Evolutionary conservation across 2,888 invertebrate genomes (phyloP), one percentile per base, ranked within the genome.

Genomic region (Euzetes globulus): DNA sequence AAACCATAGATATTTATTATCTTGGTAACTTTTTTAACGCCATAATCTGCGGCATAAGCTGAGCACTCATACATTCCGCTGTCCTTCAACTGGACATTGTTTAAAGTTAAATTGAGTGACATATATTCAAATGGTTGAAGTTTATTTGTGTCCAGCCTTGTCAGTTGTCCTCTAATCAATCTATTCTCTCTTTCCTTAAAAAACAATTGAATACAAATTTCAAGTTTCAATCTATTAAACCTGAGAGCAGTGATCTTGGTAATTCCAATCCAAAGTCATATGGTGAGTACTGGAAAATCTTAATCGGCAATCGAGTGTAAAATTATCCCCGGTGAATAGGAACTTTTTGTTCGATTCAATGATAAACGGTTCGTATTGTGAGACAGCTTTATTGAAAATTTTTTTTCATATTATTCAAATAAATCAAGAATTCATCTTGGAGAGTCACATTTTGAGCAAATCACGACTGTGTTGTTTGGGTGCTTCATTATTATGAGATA

Each of bases 1-100:
- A 60, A 60, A 63, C 68, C 68, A 22, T 68, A 68, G 11, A 68
- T 68, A n/a, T 68, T 19, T 7, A 68, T 37, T 4, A 41, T 19
- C 22, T 68, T 68, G 5, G 1, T 5, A 2, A 45, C 68, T 45
- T 68, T 22, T 19, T 45, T 37, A 3, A 13, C 2, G 5, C 45
- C 2, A 68, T 41, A 6, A 4, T 1, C 68, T 19, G 22, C 5
- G 45, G 41, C 68, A 41, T 45, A 6, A 1, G 45, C 68, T 3
- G 22, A 22, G 13, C 68, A 68, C 22, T 1, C 45, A 45, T 68
- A 68, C 6, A 45, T 45, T 1, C 68, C 68, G 5, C 11, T 17
- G 33, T 68, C 68, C 41, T 17, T 41, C 1, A 41, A 11, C 22
- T 37, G 37, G 5, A 45, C 68, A n/a, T 68, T 45, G 7, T 13